Evolutionary conservation across 2,797 vertebrate genomes (phyloP).

Genomic region (Etheostoma perlongum): DNA sequence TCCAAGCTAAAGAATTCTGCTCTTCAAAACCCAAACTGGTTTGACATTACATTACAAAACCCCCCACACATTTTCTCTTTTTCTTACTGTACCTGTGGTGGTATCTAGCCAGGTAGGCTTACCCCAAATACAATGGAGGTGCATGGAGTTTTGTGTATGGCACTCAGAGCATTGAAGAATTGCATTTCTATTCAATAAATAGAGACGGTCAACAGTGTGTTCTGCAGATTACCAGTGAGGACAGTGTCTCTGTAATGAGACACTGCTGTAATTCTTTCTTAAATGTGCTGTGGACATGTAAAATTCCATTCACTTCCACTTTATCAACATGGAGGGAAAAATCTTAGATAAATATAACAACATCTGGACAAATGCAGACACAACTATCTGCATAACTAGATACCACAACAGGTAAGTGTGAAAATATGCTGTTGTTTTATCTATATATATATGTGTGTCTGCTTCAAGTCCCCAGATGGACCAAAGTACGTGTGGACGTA

Average conservation of each 20-base stretch:
- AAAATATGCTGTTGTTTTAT: background rate
- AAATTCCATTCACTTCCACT: background rate
- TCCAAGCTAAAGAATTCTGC: background rate
- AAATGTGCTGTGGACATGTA: background rate
- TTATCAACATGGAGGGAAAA: background rate
- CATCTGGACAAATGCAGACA: slow-evolving; percentile 64
- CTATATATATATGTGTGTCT: too few relatives aligned
- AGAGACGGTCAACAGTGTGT: background rate
- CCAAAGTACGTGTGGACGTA: too few relatives aligned
- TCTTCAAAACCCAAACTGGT: background rate
- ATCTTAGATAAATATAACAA: background rate
- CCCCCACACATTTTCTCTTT: too few relatives aligned
- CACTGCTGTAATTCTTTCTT: too few relatives aligned
- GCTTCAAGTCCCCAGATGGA: too few relatives aligned
- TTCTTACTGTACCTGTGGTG: background rate
- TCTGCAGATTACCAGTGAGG: background rate
- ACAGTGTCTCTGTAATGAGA: background rate
- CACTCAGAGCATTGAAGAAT: background rate
- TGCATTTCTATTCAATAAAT: background rate
- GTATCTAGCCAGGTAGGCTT: background rate
- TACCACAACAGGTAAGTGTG: background rate
- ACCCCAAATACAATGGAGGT: background rate
- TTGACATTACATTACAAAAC: background rate
- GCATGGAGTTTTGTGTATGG: background rate
- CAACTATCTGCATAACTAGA: background rate